Base-by-base conservation (phyloP, 2,888 invertebrate genomes). In the Dexiosoma caninum region DNA sequence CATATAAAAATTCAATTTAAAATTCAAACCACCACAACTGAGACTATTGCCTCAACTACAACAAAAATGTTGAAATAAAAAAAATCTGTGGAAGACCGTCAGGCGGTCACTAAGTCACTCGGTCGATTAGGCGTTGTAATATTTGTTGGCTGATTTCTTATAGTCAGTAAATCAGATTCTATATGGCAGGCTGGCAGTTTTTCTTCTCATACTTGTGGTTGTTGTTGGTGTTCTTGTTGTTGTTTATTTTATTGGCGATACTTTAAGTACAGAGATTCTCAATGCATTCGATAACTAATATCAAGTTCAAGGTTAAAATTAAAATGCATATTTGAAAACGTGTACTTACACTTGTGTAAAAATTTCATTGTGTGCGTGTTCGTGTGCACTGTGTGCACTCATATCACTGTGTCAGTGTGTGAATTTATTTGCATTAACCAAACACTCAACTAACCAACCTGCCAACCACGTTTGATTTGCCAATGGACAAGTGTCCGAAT, bases 301-400 rank as follows among this genome's bases (percentile, higher is more conserved):
- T 72, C 81, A 81, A 81, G 81, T 81, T 81, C 81, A 81, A 81
- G 81, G 81, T 81, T 72, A 57, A 51, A 74, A 78, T 72, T 69
- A 64, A 81, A 81, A 81, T 81, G 81, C 78, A 81, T 59, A 78
- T 78, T 81, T 74, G 55, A 72, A 81, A 81, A 74, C 78, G 78
- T 78, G 81, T 55, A 55, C 59, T 71, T 64, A 62, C 59, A 71
- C 72, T 64, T 21, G 49, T 46, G 64, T 32, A 42, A 32, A 27
- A 27, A 32, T 12, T 46, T 32, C 2, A 7, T 19, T 40, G 19
- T 51, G 19, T 64, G 35, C 42, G 21, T 37, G 23, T n/a, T n/a
- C n/a, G n/a, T n/a, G n/a, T n/a, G n/a, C n/a, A n/a, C n/a, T n/a
- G n/a, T n/a, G n/a, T n/a, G n/a, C n/a, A n/a, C n/a, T n/a, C n/a